Conservation (phyloP, 2,113 vertebrate species). For the Turnix velox region DNA sequence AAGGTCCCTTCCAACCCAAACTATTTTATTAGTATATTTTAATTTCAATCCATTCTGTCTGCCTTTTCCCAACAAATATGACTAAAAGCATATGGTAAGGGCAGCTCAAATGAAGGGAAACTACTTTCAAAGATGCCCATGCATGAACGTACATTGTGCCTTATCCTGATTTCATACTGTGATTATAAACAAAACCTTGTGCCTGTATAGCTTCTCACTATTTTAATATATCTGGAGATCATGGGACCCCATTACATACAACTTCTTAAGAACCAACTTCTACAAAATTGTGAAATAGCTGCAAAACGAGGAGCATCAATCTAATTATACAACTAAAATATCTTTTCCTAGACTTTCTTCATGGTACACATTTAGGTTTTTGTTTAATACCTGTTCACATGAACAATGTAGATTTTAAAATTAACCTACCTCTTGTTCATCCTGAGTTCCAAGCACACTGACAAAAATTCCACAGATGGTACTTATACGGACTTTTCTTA, state of each 20-base stretch:
- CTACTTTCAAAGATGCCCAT: neutral
- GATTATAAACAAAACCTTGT: neutral
- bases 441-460: conserved; percentile 77
- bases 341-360: neutral
- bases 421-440: conserved; percentile 77
- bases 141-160: neutral
- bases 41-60: neutral
- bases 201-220: neutral
- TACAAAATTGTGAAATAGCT: neutral
- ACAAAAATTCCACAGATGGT: conserved; percentile 80
- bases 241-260: neutral
- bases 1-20: neutral
- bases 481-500: conserved; percentile 75
- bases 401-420: neutral
- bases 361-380: neutral
- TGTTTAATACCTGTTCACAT: neutral
- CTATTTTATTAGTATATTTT: neutral
- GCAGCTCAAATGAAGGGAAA: neutral
- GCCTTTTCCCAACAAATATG: neutral
- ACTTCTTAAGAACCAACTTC: neutral
- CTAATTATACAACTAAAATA: neutral
- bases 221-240: neutral
- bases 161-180: neutral
- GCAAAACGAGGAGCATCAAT: neutral
- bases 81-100: neutral